Evolutionary conservation across 37 sponge, comb jelly and placozoan genomes (phyloP), one percentile per base, ranked within the genome.

Genomic region (Beroe forskalii): DNA sequence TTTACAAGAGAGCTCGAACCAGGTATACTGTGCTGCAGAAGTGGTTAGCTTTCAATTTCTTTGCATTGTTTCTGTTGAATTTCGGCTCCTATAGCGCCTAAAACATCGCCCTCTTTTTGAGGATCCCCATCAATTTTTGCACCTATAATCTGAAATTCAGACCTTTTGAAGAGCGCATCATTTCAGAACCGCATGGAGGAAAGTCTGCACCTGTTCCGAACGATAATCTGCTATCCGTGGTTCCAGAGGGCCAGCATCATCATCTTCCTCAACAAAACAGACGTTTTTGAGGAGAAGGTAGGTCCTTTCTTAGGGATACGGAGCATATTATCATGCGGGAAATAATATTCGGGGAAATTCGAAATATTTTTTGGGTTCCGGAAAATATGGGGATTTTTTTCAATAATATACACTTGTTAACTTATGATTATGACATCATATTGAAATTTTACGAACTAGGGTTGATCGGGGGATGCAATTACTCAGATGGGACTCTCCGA

Each of bases 161-260:
- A n/a, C n/a, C n/a, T n/a, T n/a, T n/a, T n/a, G n/a, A n/a, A n/a
- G n/a, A n/a, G n/a, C n/a, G n/a, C n/a, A n/a, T n/a, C n/a, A n/a
- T 69, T 91, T 63, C 67, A 91, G 91, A 91, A 91, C 41, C 91
- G 91, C 0, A 76, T 91, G 91, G 83, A 80, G 60, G 91, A 91
- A 24, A 91, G 91, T 37, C 63, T 91, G 20, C 60, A 76, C 62
- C 37, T 91, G 38, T 91, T 91, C 64, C 9, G 64, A 30, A 76
- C 83, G 40, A 91, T 91, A 1, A 44, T 91, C 33, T 55, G 63
- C 22, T 48, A 76, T 37, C 76, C 69, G 76, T 76, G 76, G 91
- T 91, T 91, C 83, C 62, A 76, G 41, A 41, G 62, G 36, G 67
- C 83, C 61, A 48, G 76, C 27, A 17, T 91, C 17, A 91, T 91